Conservation (phyloP, 1,140 invertebrate species). For the Tetragnatha versicolor region DNA sequence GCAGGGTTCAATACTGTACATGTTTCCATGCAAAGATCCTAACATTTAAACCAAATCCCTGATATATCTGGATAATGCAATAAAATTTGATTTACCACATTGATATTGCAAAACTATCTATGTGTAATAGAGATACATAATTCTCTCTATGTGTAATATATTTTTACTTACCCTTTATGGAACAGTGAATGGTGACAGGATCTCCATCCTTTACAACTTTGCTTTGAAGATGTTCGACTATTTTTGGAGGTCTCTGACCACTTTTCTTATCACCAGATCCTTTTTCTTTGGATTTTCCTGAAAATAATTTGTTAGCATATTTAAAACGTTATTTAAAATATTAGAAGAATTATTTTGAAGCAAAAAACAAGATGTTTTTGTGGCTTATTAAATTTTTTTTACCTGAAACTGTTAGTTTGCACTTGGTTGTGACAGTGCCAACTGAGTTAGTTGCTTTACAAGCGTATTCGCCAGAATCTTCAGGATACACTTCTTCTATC, state of each 20-base stretch:
- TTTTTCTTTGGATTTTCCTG: constrained; percentile 35
- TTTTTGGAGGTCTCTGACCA: constrained; percentile 53
- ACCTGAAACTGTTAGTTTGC: constrained; percentile 69
- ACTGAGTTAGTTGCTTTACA: constrained; percentile 91
- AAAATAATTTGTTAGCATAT: not conserved
- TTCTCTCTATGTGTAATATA: too few relatives aligned
- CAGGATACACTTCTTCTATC: constrained; percentile 91
- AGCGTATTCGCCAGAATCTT: constrained; percentile 87
- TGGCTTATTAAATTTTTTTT: not conserved
- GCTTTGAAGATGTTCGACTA: constrained; percentile 57
- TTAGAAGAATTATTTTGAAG: not conserved
- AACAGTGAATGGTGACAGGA: constrained; percentile 57
- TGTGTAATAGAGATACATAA: too few relatives aligned
- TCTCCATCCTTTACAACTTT: constrained; percentile 58
- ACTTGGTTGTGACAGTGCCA: constrained; percentile 82
- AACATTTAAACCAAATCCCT: too few relatives aligned
- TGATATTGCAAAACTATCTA: too few relatives aligned
- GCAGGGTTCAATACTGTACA: too few relatives aligned
- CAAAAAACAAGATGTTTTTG: too few relatives aligned
- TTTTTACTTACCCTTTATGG: constrained; percentile 57
- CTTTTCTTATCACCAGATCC: not conserved
- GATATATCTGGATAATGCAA: too few relatives aligned
- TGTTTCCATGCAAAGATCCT: too few relatives aligned
- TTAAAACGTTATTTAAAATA: not conserved
- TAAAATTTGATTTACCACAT: too few relatives aligned